Base-by-base conservation (phyloP, 2,888 invertebrate genomes). In the Syrphus vitripennis region DNA sequence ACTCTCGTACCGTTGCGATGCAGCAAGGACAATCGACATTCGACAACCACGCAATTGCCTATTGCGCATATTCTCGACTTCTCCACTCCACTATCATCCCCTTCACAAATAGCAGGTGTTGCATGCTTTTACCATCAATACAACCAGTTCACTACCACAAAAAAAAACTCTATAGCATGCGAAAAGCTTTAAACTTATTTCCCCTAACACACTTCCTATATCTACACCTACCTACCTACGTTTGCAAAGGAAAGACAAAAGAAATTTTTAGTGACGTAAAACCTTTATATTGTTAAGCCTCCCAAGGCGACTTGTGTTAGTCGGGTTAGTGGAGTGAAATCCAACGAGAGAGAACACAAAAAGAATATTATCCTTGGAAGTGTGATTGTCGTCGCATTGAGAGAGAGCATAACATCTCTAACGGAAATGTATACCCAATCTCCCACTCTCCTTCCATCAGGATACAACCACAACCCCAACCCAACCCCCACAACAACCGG, bases 231-330 rank as follows among this genome's bases (percentile, higher is more conserved):
- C n/a, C n/a, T n/a, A n/a, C n/a, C n/a, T 42, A 29, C 19, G 16
- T n/a, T 65, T n/a, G 26, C n/a, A 34, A 63, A 31, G 4, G 14
- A 45, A 67, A 50, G 34, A 67, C 67, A 71, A 77, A 83, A 34
- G 55, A 29, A 45, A 57, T 19, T 16, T 48, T 31, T 55, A 67
- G 14, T 84, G 84, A 84, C 84, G 84, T 81, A 81, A 81, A 72
- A 79, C 45, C 57, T 70, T 59, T 57, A 50, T 37, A 26, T 16
- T 26, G 26, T 40, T 42, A 57, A 24, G 48, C 53, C 81, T 72
- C 71, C 61, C 71, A 84, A 84, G 84, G 76, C 67, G 67, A 84
- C 72, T 76, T 72, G 61, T 45, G 76, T 77, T 84, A 84, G 84
- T 77, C 61, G 67, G 81, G 81, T 81, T 77, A 84, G 67, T 31